Evolutionary conservation across 1,140 invertebrate genomes (phyloP).

Genomic region (Caerostris extrusa): DNA sequence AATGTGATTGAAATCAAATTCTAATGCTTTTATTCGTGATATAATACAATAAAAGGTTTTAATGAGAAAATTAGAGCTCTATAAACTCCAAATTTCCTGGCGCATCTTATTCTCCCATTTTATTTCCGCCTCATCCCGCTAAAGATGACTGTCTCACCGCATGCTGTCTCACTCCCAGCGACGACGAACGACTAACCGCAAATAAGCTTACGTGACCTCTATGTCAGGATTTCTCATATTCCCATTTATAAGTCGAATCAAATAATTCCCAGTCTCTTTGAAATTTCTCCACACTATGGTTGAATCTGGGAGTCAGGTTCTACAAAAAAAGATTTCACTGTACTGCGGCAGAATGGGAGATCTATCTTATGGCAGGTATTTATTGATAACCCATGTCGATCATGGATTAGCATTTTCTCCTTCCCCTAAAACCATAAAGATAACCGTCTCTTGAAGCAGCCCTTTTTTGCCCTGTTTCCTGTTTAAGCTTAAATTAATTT

Average conservation of each 20-base stretch:
- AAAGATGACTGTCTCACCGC: not conserved
- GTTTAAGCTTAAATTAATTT: conserved; percentile 62
- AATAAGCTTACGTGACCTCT: conserved; percentile 2
- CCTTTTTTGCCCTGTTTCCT: conserved; percentile 27
- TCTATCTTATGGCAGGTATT: not conserved
- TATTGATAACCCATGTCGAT: conserved; percentile 21
- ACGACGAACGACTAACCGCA: not conserved
- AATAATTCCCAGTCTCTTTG: not conserved
- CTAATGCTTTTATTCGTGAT: too few relatives aligned
- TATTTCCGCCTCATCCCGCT: not conserved
- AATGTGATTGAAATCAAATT: too few relatives aligned
- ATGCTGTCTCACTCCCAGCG: not conserved
- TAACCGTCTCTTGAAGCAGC: not conserved
- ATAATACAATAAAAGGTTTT: too few relatives aligned
- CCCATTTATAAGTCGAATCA: not conserved
- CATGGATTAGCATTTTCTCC: conserved; percentile 26
- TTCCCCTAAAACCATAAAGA: not conserved
- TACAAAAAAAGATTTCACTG: not conserved
- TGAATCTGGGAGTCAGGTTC: not conserved
- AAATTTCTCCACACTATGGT: not conserved
- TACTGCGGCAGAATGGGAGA: not conserved
- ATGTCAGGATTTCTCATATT: not conserved
- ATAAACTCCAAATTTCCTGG: not conserved
- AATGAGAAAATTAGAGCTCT: too few relatives aligned
- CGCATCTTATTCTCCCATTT: not conserved